Evolutionary conservation across 2,888 invertebrate species (phyloP).

Genomic region (Zygothrica quintamaculata): DNA sequence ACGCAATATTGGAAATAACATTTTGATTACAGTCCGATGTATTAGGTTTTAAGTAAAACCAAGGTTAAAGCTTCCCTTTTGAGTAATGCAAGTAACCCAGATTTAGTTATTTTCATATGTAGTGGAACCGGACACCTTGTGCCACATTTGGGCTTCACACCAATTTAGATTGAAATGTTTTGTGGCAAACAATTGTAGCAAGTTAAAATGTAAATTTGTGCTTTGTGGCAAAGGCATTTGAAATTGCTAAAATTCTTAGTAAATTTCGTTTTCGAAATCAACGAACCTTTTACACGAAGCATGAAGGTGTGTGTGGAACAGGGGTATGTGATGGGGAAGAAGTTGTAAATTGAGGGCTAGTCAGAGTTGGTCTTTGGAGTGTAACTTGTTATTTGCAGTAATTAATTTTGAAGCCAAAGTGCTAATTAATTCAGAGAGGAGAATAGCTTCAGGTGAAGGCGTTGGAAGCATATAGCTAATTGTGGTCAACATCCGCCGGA

Average conservation of each 20-base stretch:
- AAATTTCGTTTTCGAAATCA: slow-evolving; percentile 68
- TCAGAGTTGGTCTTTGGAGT: slow-evolving; percentile 52
- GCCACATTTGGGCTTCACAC: slow-evolving; percentile 19
- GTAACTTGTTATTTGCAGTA: slow-evolving; percentile 78
- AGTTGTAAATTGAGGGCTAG: background rate
- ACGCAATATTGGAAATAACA: too few species aligned
- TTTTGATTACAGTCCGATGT: too few species aligned
- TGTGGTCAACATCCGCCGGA: slow-evolving; percentile 68
- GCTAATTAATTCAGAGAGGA: slow-evolving; percentile 74
- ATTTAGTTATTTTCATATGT: too few species aligned
- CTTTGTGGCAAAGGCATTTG: slow-evolving; percentile 12
- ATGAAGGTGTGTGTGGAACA: background rate
- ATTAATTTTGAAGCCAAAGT: slow-evolving; percentile 74
- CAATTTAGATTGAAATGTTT: slow-evolving; percentile 2
- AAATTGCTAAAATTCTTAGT: slow-evolving; percentile 51
- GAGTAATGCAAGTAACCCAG: too few species aligned
- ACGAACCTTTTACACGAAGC: slow-evolving; percentile 5
- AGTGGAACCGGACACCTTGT: too few species aligned
- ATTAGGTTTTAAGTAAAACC: too few species aligned
- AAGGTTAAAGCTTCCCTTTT: too few species aligned
- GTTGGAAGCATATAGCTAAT: slow-evolving; percentile 59
- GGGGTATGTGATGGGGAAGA: background rate
- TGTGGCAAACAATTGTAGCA: slow-evolving; percentile 26
- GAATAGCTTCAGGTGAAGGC: slow-evolving; percentile 64
- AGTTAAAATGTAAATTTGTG: slow-evolving; percentile 64